Base-by-base conservation (phyloP, 2,113 vertebrate genomes). In the Stercorarius parasiticus region DNA sequence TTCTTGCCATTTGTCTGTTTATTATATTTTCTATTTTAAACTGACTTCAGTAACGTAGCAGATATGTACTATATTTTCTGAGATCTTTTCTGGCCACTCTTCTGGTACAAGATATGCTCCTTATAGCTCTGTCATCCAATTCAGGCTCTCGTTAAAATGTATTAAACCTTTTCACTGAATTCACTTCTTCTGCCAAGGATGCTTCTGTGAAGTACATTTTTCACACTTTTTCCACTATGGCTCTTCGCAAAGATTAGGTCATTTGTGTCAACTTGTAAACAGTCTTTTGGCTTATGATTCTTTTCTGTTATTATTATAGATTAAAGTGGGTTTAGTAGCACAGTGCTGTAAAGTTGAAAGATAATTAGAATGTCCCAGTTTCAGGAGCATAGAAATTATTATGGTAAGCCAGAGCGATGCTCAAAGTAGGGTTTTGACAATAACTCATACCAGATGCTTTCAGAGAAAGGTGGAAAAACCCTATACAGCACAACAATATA, bases 361-460 rank as follows among this genome's bases (percentile, higher is more conserved):
- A 95, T 97, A 95, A 98, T 96, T 97, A 97, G 95, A 97, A 96
- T 96, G 96, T 86, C 96, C 96, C 64, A 97, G 86, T 96, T 97
- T 96, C 82, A 70, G 82, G 85, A 95, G 84, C 86, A 95, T 13
- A 94, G 88, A 90, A 92, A 96, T 93, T 79, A 88, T 70, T 81
- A 82, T 50, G 69, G 82, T 95, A 91, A 93, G 85, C 71, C 88
- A 67, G 88, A 86, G 61, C 0, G 1, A 53, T 83, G 84, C 85
- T 95, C 83, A 72, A 78, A 94, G 86, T 82, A 66, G 55, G 25
- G 23, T 85, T 97, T 87, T 94, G 88, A 97, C 91, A 96, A 89
- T 97, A 95, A 90, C 62, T 52, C 45, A 13, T n/a, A 52, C 29
- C 59, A 78, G 38, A 59, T 72, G 67, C 72, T 96, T 96, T 96